Evolutionary conservation across 2,113 vertebrate species (phyloP).

Genomic region (Pteruthius melanotis): DNA sequence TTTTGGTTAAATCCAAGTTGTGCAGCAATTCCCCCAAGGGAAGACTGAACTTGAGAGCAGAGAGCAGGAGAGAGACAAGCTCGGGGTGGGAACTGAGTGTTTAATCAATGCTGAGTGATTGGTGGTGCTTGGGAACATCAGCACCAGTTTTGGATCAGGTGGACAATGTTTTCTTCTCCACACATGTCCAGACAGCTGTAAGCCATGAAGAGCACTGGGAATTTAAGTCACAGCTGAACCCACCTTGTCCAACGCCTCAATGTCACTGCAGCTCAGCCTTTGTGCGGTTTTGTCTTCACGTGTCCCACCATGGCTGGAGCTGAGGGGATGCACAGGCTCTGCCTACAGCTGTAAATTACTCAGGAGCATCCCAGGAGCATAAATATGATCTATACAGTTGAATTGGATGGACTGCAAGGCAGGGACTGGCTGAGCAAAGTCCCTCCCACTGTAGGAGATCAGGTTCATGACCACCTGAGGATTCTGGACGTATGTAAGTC

Average conservation of each 20-base stretch:
- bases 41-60: background rate
- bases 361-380: background rate
- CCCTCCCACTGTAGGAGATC: background rate
- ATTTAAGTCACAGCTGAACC: background rate
- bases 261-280: background rate
- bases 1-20: constrained; percentile 47
- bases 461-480: fast-evolving
- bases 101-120: background rate
- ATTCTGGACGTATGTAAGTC: fast-evolving
- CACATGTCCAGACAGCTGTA: background rate
- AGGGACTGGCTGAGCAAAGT: background rate
- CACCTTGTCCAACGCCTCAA: background rate
- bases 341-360: background rate
- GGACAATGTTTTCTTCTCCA: background rate
- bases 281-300: background rate
- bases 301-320: background rate
- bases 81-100: fast-evolving
- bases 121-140: background rate
- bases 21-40: background rate
- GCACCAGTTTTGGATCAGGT: background rate
- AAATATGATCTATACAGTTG: background rate
- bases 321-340: background rate
- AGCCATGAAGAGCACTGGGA: background rate
- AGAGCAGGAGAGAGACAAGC: background rate
- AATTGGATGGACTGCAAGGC: background rate